Evolutionary conservation across 1,140 invertebrate genomes (phyloP).

Genomic region (Apis dorsata): DNA sequence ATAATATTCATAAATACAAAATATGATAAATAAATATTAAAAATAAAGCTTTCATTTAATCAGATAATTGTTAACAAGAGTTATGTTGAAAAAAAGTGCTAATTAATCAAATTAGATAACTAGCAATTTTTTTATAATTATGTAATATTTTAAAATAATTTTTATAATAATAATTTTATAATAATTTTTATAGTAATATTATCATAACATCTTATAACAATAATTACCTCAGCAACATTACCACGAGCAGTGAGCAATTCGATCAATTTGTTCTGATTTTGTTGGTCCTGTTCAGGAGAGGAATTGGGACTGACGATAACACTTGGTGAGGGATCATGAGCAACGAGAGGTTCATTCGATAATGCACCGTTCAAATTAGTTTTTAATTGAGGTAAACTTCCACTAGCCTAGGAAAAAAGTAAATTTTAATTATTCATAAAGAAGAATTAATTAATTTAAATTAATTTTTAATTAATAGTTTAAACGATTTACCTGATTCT

Average conservation of each 20-base stretch:
- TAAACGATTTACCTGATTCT: conserved; percentile 3
- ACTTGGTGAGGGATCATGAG: conserved; percentile 64
- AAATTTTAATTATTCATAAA: background rate
- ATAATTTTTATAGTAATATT: background rate
- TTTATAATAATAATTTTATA: background rate
- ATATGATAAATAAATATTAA: background rate
- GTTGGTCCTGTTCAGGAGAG: conserved; percentile 75
- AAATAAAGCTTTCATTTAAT: background rate
- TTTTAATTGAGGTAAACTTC: conserved; percentile 53
- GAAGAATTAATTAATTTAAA: background rate
- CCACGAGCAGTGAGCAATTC: conserved; percentile 79
- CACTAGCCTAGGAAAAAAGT: background rate
- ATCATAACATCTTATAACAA: background rate
- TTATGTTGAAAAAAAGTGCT: no score
- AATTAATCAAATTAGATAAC: no score
- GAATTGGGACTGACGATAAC: conserved; percentile 69
- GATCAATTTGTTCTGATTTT: conserved; percentile 80
- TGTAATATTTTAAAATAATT: no score
- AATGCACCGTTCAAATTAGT: conserved; percentile 68
- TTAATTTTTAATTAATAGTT: background rate
- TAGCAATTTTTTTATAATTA: no score
- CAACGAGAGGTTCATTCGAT: conserved; percentile 61
- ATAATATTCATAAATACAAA: background rate
- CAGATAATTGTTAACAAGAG: no score
- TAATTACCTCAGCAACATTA: conserved; percentile 76